Base-by-base conservation (phyloP, 1,140 invertebrate species). In the Wiebesia pumilae region DNA sequence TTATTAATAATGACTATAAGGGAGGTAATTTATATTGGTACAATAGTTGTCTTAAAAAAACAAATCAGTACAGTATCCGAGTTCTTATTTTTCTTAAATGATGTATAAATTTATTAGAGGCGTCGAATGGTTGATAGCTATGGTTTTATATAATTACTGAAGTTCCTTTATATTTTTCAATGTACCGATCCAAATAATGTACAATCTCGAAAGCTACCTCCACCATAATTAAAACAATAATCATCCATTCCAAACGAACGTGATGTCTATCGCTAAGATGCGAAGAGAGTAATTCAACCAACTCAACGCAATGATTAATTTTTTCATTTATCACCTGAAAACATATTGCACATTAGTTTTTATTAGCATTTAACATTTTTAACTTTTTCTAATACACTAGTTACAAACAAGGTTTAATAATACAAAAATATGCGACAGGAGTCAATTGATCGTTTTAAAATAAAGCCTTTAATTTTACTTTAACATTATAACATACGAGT, bases 231-330 rank as follows among this genome's bases (percentile, higher is more conserved):
- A 99, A 95, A 75, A 97, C 94, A 84, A 99, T 99, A 82, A 99
- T 98, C 97, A 99, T 99, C 97, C 97, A 98, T 93, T 99, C 98
- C 0, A 99, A 94, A 9, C 97, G 94, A 3, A 97, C 96, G 92
- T 98, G 98, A 94, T 99, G 98, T 21, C 96, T 95, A 93, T 99
- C 98, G 87, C 96, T 98, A 21, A 99, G 94, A 95, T 99, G 97
- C 47, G 96, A 95, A 0, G 97, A 97, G 0, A 99, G 91, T 38
- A 99, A 94, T 91, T 98, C 97, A 10, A 98, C 96, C 10, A 99
- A 94, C 90, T 99, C 98, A 81, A 97, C 96, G 90, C 98, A 99
- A 91, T 99, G 98, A 90, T 96, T 97, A 69, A 99, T 94, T 92
- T 98, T 98, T 91, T 99, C 97, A 94, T 99, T 99, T 95, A 99